These are phyloP conservation scores for Corbicula japonica DNA, from an alignment of 2,888 invertebrate genomes.

Conservation along the genomic window DNA sequence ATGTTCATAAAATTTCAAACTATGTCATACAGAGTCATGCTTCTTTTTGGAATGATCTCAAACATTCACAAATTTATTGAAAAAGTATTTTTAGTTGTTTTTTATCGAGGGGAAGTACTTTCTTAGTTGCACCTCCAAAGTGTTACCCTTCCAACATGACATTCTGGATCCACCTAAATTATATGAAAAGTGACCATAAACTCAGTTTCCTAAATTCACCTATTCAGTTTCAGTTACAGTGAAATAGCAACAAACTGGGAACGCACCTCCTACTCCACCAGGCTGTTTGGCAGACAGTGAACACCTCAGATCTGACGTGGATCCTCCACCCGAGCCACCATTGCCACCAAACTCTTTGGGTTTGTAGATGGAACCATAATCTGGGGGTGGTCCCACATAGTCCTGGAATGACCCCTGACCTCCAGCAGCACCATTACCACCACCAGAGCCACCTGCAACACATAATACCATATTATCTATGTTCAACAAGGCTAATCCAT, in stretches of 20 bases:
- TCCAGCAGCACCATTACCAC: slow-evolving; percentile 57
- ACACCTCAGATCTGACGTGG: slow-evolving; percentile 59
- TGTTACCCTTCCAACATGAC: too few species aligned
- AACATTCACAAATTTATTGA: too few species aligned
- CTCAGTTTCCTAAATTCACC: too few species aligned
- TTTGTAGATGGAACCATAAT: slow-evolving; percentile 73
- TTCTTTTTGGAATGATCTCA: background rate
- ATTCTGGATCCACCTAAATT: too few species aligned
- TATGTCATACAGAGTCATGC: too few species aligned
- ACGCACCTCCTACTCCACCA: slow-evolving; percentile 74
- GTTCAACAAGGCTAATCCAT: background rate
- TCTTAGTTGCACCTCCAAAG: too few species aligned
- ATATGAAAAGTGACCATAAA: too few species aligned
- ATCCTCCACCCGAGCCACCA: slow-evolving; percentile 75
- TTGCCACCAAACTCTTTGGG: slow-evolving; percentile 75
- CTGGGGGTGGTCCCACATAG: slow-evolving; percentile 71
- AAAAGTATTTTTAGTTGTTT: too few species aligned
- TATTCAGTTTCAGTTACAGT: background rate
- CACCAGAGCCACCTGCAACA: slow-evolving; percentile 54
- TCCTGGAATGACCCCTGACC: slow-evolving; percentile 57
- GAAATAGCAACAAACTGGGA: background rate
- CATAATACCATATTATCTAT: background rate
- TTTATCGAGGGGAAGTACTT: too few species aligned
- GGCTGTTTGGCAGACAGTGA: slow-evolving; percentile 40
- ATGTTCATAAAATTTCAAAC: background rate